Evolutionary conservation across 2,797 vertebrate species (phyloP), one percentile per base, ranked within the genome.

Genomic region (Valencia hispanica): DNA sequence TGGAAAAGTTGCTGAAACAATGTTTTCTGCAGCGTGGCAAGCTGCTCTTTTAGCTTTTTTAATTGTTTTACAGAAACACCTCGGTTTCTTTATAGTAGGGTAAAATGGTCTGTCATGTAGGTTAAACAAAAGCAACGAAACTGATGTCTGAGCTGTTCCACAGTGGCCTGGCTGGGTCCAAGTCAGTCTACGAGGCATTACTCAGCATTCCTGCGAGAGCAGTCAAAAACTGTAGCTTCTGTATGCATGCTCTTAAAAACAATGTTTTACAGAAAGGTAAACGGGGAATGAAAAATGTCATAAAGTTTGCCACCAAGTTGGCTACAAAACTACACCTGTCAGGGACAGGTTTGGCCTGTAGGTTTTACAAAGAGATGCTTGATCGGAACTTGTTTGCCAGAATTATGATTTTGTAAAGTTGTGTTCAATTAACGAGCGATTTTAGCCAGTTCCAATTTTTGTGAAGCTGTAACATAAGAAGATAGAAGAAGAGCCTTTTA

Each of bases 141-240:
- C 7, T 18, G 22, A 57, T 11, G 75, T 27, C 50, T 59, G 51
- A 0, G 17, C 59, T 80, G 77, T 78, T 77, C 68, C 65, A 65
- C n/a, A 50, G 30, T 51, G 57, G 53, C 39, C 71, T 48, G 39
- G 18, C 53, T 63, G 45, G 47, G 39, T 0, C 53, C 27, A 83
- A 79, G 79, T 30, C 77, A 72, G 48, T 30, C n/a, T 0, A 63
- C 5, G 68, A 65, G 70, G 51, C 45, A 39, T 75, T 73, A 71
- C 71, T 85, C 81, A 61, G 78, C 66, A 2, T 59, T 71, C 25
- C 53, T 61, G 43, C 51, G 30, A 63, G 32, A 80, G 74, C 30
- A 51, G 74, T 71, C 63, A 61, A 34, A 79, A 68, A 73, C 50
- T 22, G 2, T 0, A 3, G 32, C 30, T 50, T 53, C 59, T 76